Percentiles rank a stretch among this genome's conserved stretches.
These are phyloP conservation scores for Philopotamus ludificatus DNA, from an alignment of 1,140 invertebrate species.

Conservation along the genomic window DNA sequence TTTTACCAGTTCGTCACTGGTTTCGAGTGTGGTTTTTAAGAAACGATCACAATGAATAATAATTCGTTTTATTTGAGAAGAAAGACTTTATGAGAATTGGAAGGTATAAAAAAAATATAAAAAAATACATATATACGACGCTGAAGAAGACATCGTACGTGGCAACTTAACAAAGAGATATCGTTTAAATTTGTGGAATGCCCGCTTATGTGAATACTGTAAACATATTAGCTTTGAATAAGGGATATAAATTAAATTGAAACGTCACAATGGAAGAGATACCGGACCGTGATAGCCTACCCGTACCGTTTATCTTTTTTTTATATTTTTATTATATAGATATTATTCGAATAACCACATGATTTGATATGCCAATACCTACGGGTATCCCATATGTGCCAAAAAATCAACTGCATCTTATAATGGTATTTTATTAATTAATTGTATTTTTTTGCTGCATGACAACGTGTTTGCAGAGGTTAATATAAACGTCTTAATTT, in stretches of 20 bases:
- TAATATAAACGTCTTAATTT: too few species aligned
- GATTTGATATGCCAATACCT: too few species aligned
- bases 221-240: conserved; percentile 35
- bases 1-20: too few species aligned
- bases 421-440: too few species aligned
- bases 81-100: conserved; percentile 20
- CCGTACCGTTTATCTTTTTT: too few species aligned
- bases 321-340: too few species aligned
- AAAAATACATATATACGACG: conserved; percentile 20
- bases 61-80: conserved; percentile 21
- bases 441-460: too few species aligned
- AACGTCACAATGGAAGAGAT: conserved; percentile 22
- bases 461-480: too few species aligned
- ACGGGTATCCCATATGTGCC: too few species aligned
- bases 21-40: conserved; percentile 16
- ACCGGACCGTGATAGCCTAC: too few species aligned
- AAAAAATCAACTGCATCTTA: too few species aligned
- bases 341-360: too few species aligned
- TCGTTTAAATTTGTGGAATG: conserved; percentile 30
- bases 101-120: conserved; percentile 16
- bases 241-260: conserved; percentile 32
- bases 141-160: conserved; percentile 31
- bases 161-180: conserved; percentile 38
- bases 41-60: conserved; percentile 34
- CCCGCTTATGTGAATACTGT: conserved; percentile 29